A percentile compares a stretch with the other conserved stretches of the same genome.
phyloP scores from a whole-genome alignment of 2,113 vertebrate species.

The Platysteira castanea region DNA sequence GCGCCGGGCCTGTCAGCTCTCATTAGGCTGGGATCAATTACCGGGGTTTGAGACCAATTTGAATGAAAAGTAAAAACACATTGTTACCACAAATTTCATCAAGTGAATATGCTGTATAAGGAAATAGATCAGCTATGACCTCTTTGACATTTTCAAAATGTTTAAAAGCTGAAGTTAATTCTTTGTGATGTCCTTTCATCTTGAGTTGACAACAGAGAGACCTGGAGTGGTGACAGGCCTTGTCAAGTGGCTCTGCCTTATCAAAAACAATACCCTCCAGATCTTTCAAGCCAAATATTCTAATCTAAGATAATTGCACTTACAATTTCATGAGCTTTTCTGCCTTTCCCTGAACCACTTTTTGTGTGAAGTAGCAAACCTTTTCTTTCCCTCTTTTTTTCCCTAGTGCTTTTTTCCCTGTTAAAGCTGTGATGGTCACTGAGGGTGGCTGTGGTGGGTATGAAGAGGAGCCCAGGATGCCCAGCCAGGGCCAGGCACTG shows the following conservation, averaged over 20 bases:
- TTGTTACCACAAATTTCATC: slow-evolving; percentile 73
- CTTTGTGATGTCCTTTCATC: slow-evolving; percentile 76
- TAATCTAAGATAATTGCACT: slow-evolving; percentile 79
- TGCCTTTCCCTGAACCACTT: background rate
- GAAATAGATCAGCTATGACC: slow-evolving; percentile 72
- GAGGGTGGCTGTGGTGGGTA: background rate
- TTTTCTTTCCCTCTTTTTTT: background rate
- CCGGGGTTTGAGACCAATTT: slow-evolving; percentile 21
- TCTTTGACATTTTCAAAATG: slow-evolving; percentile 77
- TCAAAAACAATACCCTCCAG: slow-evolving; percentile 74
- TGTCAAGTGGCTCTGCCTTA: slow-evolving; percentile 72
- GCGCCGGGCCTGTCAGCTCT: slow-evolving; percentile 43
- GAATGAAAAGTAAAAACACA: slow-evolving; percentile 70
- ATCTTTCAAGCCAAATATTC: slow-evolving; percentile 74
- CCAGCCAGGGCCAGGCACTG: background rate
- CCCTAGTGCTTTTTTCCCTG: background rate
- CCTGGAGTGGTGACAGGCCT: slow-evolving; percentile 71
- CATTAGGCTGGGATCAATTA: slow-evolving; percentile 64
- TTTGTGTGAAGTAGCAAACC: background rate
- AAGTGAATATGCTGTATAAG: slow-evolving; percentile 69
- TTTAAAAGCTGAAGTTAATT: slow-evolving; percentile 81
- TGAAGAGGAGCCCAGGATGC: background rate
- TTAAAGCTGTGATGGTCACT: background rate
- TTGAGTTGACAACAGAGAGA: slow-evolving; percentile 69
- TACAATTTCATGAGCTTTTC: slow-evolving; percentile 61